A percentile compares a stretch with the other conserved stretches of the same genome.
phyloP scores from a whole-genome alignment of 2,888 invertebrate genomes.

The Cybosia mesomella region DNA sequence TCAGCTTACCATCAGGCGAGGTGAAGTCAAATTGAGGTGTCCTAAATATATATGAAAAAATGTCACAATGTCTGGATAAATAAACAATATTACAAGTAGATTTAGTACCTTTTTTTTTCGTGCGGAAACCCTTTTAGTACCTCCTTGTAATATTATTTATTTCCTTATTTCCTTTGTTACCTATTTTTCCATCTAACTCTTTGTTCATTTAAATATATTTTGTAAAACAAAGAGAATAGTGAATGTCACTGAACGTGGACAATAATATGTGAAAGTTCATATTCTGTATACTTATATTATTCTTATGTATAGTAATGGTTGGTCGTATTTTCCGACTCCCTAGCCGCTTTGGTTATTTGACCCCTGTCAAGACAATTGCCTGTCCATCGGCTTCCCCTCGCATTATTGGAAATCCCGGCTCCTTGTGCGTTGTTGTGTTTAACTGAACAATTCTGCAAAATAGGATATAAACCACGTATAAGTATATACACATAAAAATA shows the following conservation, averaged over 20 bases:
- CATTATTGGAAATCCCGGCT: slow-evolving; percentile 73
- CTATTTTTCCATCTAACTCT: no score
- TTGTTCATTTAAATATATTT: no score
- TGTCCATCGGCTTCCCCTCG: slow-evolving; percentile 72
- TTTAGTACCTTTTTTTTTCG: no score
- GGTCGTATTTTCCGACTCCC: slow-evolving; percentile 51
- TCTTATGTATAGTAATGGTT: slow-evolving; percentile 37
- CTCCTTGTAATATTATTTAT: no score
- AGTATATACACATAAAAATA: slow-evolving; percentile 10
- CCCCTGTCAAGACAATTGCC: slow-evolving; percentile 75
- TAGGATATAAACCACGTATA: slow-evolving; percentile 53
- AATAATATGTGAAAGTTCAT: not conserved
- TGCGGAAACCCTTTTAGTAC: no score
- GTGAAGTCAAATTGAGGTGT: no score
- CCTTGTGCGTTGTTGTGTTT: slow-evolving; percentile 66
- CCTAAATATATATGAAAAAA: no score
- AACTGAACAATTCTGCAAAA: slow-evolving; percentile 68
- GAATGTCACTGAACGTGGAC: not conserved
- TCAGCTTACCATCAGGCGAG: no score
- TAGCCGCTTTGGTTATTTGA: slow-evolving; percentile 69
- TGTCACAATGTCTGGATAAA: no score
- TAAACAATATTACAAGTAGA: no score
- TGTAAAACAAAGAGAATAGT: no score
- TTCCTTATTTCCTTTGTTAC: no score
- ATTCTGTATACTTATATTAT: slow-evolving; percentile 23